phyloP scores from a whole-genome alignment of 1,140 invertebrate genomes.

The Calephelis virginiensis region DNA sequence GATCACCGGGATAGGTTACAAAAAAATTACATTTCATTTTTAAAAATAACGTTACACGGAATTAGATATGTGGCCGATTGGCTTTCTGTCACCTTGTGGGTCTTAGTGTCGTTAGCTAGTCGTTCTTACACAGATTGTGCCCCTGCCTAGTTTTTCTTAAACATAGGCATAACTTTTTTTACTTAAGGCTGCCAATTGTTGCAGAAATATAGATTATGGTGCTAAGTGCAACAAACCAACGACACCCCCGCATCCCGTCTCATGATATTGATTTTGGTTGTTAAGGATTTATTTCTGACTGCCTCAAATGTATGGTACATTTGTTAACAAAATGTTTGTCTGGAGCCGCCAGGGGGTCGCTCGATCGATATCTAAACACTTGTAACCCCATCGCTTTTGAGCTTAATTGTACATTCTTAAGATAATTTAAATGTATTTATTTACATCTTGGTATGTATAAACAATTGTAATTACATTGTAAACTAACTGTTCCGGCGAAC shows the following conservation, averaged over 20 bases:
- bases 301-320: constrained; percentile 28
- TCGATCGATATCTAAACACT: constrained; percentile 18
- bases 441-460: not conserved
- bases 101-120: too few species aligned
- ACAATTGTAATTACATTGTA: too few species aligned
- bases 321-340: constrained; percentile 27
- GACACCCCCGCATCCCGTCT: constrained; percentile 37
- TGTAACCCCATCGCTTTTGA: not conserved
- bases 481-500: too few species aligned
- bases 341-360: constrained; percentile 17
- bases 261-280: constrained; percentile 61
- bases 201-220: not conserved
- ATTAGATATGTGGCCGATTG: too few species aligned
- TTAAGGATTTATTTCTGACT: constrained; percentile 57
- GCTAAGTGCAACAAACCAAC: constrained; percentile 36
- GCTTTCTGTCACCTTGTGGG: too few species aligned
- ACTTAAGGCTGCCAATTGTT: too few species aligned
- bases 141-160: too few species aligned
- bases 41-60: too few species aligned
- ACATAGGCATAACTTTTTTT: too few species aligned
- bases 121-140: too few species aligned
- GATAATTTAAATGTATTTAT: not conserved
- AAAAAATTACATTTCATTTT: too few species aligned
- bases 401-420: constrained; percentile 5
- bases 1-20: too few species aligned